Base-by-base conservation (phyloP, 2,113 vertebrate genomes). In the Elgaria multicarinata region DNA sequence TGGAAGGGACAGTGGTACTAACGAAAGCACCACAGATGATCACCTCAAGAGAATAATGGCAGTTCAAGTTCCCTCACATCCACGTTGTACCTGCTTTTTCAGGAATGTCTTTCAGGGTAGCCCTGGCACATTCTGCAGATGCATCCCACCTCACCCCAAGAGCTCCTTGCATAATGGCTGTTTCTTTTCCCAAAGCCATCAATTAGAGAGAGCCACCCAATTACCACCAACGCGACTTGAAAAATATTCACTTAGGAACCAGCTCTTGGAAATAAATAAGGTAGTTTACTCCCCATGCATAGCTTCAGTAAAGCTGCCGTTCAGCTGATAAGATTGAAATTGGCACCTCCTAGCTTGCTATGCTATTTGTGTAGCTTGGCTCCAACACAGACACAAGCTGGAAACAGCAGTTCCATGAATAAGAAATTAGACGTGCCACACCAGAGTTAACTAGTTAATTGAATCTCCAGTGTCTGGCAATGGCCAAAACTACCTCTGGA, bases 221-320 rank as follows among this genome's bases (percentile, higher is more conserved):
- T 89, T 89, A 89, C 74, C n/a, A 89, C 36, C 55, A 39, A 74
- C 72, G 0, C 33, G 42, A 31, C 62, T 79, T 53, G 26, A 44
- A 67, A 85, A 72, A 83, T 75, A 55, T 46, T 44, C 33, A 33
- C 7, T 66, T 39, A 28, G 74, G 64, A 55, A 58, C 36, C 46
- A 42, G 55, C 39, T 85, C 75, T 53, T 85, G 33, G 83, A 87
- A 84, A 83, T 85, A 89, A 89, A 89, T 85, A 85, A 89, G 88
- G 82, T 89, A 78, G 62, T 31, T 87, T 53, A 74, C 28, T 3
- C 24, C 5, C 74, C 46, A 33, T 78, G 82, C 24, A 7, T 76
- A 1, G 1, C 67, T 22, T 62, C 76, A 67, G 36, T 2, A 3
- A 62, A 58, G 53, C 6, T 16, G 50, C 76, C n/a, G 3, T 77